Evolutionary conservation across 2,888 invertebrate genomes (phyloP).

Genomic region (Invenusta paracnida): DNA sequence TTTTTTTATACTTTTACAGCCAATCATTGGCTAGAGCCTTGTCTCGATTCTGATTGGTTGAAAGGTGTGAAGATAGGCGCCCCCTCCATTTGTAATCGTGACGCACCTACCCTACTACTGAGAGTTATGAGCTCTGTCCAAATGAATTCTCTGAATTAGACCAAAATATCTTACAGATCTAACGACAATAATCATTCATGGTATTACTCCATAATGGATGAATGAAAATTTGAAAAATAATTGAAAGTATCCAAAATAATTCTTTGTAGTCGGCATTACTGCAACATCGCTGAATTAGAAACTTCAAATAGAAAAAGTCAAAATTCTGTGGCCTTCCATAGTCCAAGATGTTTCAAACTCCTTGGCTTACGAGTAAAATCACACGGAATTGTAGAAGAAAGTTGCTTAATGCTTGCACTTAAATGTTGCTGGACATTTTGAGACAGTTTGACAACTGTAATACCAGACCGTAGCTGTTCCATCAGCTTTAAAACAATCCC

Average conservation of each 20-base stretch:
- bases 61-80: no score
- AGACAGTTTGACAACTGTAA: not conserved
- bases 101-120: no score
- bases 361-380: not conserved
- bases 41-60: no score
- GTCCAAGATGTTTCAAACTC: not conserved
- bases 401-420: not conserved
- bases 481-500: not conserved
- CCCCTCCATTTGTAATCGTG: no score
- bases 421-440: not conserved
- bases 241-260: not conserved
- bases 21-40: no score
- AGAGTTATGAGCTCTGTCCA: not conserved
- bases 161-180: not conserved
- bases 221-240: not conserved
- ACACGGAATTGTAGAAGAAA: not conserved
- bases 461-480: not conserved
- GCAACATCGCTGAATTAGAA: not conserved
- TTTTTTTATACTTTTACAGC: no score
- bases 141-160: not conserved
- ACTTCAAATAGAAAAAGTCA: not conserved
- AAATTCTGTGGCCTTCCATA: slow-evolving; percentile 3
- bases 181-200: not conserved
- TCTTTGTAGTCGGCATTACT: no score
- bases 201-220: not conserved